Percentiles rank a stretch among this genome's conserved stretches.
Conservation (phyloP, 2,113 vertebrate species). For the Cyphomyrus discorhynchus region DNA sequence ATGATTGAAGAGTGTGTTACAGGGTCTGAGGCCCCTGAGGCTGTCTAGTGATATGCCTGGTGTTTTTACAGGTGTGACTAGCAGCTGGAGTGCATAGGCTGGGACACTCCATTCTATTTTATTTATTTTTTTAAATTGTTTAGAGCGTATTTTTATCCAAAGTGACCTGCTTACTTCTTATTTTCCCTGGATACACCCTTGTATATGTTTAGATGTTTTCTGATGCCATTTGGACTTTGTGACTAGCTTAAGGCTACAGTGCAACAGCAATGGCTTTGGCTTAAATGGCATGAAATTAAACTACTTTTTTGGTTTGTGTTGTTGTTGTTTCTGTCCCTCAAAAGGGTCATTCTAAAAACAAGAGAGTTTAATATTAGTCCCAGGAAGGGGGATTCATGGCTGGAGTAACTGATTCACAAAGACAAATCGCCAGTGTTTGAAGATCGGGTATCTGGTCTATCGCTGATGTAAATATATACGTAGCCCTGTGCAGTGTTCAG, state of each 20-base stretch:
- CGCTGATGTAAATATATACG: slow-evolving; percentile 18
- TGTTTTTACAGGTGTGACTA: background rate
- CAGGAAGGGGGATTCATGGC: background rate
- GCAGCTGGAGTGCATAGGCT: background rate
- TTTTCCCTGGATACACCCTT: background rate
- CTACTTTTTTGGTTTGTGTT: background rate
- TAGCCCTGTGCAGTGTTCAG: slow-evolving; percentile 14
- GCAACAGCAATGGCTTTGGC: background rate
- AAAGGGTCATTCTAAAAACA: background rate
- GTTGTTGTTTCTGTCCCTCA: background rate
- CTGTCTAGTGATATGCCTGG: background rate
- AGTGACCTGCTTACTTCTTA: background rate
- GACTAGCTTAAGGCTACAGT: background rate
- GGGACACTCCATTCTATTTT: background rate
- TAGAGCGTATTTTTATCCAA: background rate
- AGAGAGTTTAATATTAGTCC: background rate
- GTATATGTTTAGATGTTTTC: background rate
- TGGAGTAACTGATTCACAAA: background rate
- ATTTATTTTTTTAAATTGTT: background rate
- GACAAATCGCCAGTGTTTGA: background rate
- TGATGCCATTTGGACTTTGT: background rate
- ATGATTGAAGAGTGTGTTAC: background rate
- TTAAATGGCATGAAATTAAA: background rate
- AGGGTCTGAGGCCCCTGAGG: background rate
- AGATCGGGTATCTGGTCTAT: slow-evolving; percentile 1